phyloP scores from a whole-genome alignment of 2,797 vertebrate genomes.

The Manis javanica region DNA sequence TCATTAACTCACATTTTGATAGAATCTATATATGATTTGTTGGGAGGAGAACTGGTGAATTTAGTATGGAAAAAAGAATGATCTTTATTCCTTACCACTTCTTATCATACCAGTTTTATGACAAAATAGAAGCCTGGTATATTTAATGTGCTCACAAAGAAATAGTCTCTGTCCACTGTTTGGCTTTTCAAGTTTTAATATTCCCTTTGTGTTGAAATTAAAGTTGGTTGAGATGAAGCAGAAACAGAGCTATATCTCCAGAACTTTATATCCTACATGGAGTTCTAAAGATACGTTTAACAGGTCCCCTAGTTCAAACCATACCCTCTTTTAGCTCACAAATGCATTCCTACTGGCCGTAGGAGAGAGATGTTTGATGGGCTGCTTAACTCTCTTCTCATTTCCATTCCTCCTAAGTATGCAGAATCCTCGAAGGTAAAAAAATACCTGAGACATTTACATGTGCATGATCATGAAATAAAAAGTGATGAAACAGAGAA shows the following conservation, averaged over 20 bases:
- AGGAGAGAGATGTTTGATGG: background rate
- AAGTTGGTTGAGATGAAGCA: conserved; percentile 68
- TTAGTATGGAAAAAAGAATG: conserved; percentile 58
- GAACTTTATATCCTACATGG: conserved; percentile 50
- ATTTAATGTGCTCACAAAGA: conserved; percentile 69
- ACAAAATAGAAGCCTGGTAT: conserved; percentile 57
- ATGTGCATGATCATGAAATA: conserved; percentile 32
- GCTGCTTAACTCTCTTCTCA: conserved; percentile 38
- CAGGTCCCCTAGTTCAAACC: conserved; percentile 40
- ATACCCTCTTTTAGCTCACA: conserved; percentile 19
- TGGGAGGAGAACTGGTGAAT: conserved; percentile 49
- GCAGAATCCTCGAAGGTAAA: background rate
- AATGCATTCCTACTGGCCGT: background rate
- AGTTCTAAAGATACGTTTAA: conserved; percentile 64
- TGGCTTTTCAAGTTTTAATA: conserved; percentile 74
- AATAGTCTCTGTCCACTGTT: conserved; percentile 54
- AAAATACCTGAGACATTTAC: conserved; percentile 36
- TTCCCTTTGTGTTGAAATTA: conserved; percentile 76
- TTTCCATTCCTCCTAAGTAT: background rate
- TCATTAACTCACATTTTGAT: conserved; percentile 37
- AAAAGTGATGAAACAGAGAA: conserved; percentile 65
- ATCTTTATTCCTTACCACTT: conserved; percentile 16
- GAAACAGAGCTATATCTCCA: conserved; percentile 55
- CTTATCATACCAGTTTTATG: conserved; percentile 75
- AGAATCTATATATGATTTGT: conserved; percentile 40